A percentile compares a stretch with the other conserved stretches of the same genome.
These are phyloP conservation scores for Eulemur macaco DNA, from an alignment of 2,113 vertebrate species.

Conservation along the genomic window DNA sequence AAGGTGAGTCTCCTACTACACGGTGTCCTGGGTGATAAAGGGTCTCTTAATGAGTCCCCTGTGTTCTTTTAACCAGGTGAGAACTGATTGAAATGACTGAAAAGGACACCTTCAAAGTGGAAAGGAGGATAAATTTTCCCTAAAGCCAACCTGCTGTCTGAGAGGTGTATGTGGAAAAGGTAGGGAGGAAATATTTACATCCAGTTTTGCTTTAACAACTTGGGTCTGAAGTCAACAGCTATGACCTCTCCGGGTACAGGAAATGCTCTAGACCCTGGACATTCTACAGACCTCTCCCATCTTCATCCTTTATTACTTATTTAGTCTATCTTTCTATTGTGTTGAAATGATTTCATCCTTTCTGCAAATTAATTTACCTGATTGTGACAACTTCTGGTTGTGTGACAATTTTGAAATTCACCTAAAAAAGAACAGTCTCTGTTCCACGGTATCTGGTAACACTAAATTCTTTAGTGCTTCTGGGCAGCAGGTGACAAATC, in stretches of 20 bases:
- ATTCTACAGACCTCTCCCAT: neutral
- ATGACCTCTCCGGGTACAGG: rapidly evolving
- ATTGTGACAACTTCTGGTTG: neutral
- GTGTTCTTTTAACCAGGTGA: neutral
- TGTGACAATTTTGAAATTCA: neutral
- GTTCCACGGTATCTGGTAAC: neutral
- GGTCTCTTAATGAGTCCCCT: neutral
- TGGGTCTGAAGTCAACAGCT: neutral
- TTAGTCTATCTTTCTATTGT: neutral
- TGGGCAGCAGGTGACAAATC: neutral
- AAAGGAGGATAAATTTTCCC: neutral
- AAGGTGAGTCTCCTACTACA: neutral
- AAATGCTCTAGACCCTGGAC: neutral
- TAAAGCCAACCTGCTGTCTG: neutral
- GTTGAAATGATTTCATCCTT: neutral
- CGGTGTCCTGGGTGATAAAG: neutral
- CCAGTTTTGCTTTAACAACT: neutral
- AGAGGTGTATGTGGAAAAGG: neutral
- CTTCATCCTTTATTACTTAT: too few species aligned
- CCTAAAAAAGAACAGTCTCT: neutral
- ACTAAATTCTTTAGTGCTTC: neutral
- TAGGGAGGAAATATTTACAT: neutral
- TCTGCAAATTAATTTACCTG: neutral
- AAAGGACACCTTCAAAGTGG: neutral
- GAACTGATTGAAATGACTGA: neutral